A percentile compares a stretch with the other conserved stretches of the same genome.
Conservation (phyloP, 2,888 invertebrate species). For the Ichneumoninae sp. region DNA sequence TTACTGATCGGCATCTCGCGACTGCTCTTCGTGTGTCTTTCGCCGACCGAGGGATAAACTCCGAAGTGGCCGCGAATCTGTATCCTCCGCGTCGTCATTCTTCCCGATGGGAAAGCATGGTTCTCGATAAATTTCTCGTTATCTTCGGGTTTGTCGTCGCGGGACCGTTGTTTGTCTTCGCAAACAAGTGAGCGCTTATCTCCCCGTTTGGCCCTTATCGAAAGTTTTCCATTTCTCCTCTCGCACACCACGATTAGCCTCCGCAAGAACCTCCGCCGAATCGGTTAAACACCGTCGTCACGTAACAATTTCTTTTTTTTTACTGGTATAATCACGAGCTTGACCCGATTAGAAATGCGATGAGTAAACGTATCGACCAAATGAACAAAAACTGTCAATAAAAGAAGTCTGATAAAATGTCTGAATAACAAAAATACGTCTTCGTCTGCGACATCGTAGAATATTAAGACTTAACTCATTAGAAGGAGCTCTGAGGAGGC, state of each 20-base stretch:
- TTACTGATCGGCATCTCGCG: neutral
- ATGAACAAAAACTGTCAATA: too few relatives aligned
- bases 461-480: too few relatives aligned
- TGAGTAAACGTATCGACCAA: too few relatives aligned
- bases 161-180: neutral
- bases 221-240: neutral
- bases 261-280: neutral
- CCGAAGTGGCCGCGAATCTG: constrained; percentile 18
- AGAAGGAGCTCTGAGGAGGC: too few relatives aligned
- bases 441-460: too few relatives aligned
- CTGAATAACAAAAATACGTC: too few relatives aligned
- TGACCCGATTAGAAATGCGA: too few relatives aligned
- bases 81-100: constrained; percentile 20
- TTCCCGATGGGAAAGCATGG: neutral
- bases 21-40: constrained; percentile 29
- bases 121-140: neutral
- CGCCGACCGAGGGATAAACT: constrained; percentile 20
- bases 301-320: too few relatives aligned
- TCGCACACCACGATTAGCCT: neutral
- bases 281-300: constrained; percentile 1
- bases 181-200: neutral
- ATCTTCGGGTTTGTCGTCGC: neutral
- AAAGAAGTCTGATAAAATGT: too few relatives aligned
- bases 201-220: neutral
- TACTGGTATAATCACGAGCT: too few relatives aligned